Evolutionary conservation across 2,888 invertebrate species (phyloP), one percentile per base, ranked within the genome.

Genomic region (Eumerus sabulonum): DNA sequence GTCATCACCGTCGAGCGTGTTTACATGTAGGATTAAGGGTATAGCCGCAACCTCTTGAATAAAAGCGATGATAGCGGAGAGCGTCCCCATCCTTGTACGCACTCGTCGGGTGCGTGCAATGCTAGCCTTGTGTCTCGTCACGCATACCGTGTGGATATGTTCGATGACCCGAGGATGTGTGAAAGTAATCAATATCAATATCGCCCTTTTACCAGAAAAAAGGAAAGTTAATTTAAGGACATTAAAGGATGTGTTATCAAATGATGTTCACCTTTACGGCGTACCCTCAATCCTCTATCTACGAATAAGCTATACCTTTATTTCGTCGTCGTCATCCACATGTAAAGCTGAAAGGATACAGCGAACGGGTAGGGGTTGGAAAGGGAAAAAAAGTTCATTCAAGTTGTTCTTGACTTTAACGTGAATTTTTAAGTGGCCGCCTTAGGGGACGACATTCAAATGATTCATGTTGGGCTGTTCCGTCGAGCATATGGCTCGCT

Each of bases 191-290:
- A 40, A 40, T 5, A 40, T 40, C 40, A 9, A 40, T 40, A 19
- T 60, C 16, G 17, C 44, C 36, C 47, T 53, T 45, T 40, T 27
- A 4, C 27, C 27, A 27, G 7, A 9, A 14, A 48, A 66, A 56
- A 66, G 14, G n/a, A 53, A 53, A 45, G 59, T 53, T 60, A 51
- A 51, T 53, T 70, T 47, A 60, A 70, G 40, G 53, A 59, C 36
- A 36, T 59, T 59, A 45, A 36, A 59, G 60, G 47, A 62, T 48
- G 53, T 60, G 68, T 27, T 48, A 53, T 70, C 47, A 53, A 47
- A 70, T 60, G 53, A 18, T 45, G 47, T 35, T 45, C 27, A n/a
- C 51, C 44, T 50, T 59, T 44, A 59, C 19, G 40, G 27, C 11
- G 3, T 7, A 40, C 40, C 12, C 40, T 40, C n/a, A 40, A n/a